Conservation (phyloP, 1,140 invertebrate genomes). For the Orchestia grillus region DNA sequence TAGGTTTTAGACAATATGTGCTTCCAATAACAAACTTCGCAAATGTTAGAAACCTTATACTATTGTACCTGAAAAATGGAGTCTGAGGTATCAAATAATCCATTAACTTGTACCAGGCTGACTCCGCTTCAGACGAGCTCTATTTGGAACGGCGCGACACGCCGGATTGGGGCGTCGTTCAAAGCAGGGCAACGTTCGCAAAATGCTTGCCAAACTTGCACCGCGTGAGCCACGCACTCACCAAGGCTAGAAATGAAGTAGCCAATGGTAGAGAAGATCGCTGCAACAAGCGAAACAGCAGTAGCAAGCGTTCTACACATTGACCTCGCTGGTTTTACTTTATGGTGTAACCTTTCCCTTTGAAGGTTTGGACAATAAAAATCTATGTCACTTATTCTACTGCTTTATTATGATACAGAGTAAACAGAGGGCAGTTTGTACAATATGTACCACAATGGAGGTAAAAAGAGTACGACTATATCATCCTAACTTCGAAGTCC, state of each 20-base stretch:
- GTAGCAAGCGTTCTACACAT: neutral
- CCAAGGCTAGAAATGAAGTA: neutral
- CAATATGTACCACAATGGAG: conserved; percentile 55
- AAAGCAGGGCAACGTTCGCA: too few species aligned
- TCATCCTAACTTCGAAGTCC: conserved; percentile 33
- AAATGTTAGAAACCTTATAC: too few species aligned
- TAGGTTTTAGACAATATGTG: too few species aligned
- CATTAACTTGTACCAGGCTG: too few species aligned
- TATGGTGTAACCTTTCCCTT: neutral
- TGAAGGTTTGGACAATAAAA: neutral
- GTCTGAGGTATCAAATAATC: too few species aligned
- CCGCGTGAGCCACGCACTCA: neutral
- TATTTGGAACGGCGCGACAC: too few species aligned
- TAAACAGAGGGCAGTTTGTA: conserved; percentile 56
- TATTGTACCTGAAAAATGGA: too few species aligned
- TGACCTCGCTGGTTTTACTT: neutral
- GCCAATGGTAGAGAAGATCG: neutral
- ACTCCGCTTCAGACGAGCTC: too few species aligned
- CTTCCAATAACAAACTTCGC: too few species aligned
- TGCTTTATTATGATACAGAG: conserved; percentile 54
- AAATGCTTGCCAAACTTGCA: too few species aligned
- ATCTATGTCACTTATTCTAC: neutral
- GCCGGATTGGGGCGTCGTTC: too few species aligned
- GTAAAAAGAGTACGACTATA: conserved; percentile 48
- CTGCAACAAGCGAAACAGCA: neutral